Evolutionary conservation across 2,797 vertebrate genomes (phyloP).

Genomic region (Crossoptilon crossoptilon): DNA sequence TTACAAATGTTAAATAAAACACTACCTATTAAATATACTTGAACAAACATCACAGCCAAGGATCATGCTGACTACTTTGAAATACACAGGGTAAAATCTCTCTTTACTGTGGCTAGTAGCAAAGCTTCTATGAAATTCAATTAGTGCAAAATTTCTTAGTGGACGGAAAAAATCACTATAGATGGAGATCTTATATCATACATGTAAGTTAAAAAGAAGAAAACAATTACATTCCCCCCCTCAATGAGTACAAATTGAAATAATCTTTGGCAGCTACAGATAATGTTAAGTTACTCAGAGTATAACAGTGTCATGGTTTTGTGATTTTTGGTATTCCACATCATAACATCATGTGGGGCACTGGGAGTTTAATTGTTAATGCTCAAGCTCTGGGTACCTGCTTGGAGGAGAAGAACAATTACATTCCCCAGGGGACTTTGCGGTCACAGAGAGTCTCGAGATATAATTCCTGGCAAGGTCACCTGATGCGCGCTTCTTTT

Average conservation of each 20-base stretch:
- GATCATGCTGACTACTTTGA: too few relatives aligned
- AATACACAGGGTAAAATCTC: rapidly evolving
- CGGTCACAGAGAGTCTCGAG: too few relatives aligned
- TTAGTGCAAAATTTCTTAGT: background rate
- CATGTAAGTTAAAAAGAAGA: background rate
- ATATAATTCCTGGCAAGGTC: too few relatives aligned
- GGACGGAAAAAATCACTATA: background rate
- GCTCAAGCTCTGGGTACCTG: too few relatives aligned
- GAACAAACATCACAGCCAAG: background rate
- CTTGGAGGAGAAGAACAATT: too few relatives aligned
- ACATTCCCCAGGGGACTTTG: too few relatives aligned
- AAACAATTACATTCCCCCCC: background rate
- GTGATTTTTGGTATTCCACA: too few relatives aligned
- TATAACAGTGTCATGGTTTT: too few relatives aligned
- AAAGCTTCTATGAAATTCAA: background rate
- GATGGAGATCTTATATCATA: background rate
- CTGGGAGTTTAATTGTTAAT: too few relatives aligned
- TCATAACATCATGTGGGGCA: too few relatives aligned
- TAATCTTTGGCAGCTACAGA: background rate
- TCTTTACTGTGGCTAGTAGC: background rate
- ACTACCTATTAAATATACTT: background rate
- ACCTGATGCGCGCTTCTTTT: too few relatives aligned
- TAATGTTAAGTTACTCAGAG: background rate
- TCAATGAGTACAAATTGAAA: background rate
- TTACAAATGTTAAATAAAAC: background rate